These are phyloP conservation scores for Subanguina moxae DNA, from an alignment of 1,140 invertebrate genomes.

Conservation along the genomic window DNA sequence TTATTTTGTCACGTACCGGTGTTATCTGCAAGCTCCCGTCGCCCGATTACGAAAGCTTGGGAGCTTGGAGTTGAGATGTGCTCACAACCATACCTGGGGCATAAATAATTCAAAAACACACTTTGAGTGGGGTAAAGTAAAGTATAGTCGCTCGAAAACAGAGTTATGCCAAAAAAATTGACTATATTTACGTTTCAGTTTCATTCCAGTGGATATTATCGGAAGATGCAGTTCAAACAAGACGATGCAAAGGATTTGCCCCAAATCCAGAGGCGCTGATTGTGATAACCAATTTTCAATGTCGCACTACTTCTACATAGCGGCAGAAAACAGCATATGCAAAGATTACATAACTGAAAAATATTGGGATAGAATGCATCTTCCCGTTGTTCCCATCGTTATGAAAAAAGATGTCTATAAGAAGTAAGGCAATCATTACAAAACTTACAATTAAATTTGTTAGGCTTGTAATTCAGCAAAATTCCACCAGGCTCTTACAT, in stretches of 20 bases:
- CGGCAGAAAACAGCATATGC: constrained; percentile 36
- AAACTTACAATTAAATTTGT: constrained; percentile 1
- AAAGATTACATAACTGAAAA: constrained; percentile 45
- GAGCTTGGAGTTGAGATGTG: too few relatives aligned
- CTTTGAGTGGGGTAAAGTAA: too few relatives aligned
- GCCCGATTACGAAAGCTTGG: too few relatives aligned
- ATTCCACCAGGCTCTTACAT: constrained; percentile 38
- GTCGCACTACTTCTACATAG: constrained; percentile 35
- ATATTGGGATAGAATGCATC: constrained; percentile 28
- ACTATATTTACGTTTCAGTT: constrained; percentile 19
- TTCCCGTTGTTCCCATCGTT: constrained; percentile 33
- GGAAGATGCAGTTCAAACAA: constrained; percentile 31
- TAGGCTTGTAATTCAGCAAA: constrained; percentile 12
- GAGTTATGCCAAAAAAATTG: too few relatives aligned
- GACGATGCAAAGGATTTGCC: constrained; percentile 21
- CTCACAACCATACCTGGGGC: too few relatives aligned
- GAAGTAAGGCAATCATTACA: constrained; percentile 15
- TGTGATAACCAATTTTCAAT: constrained; percentile 11
- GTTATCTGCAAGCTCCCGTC: too few relatives aligned
- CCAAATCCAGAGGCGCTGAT: not conserved
- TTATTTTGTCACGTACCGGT: too few relatives aligned
- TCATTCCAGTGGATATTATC: constrained; percentile 37
- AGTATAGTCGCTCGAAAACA: too few relatives aligned
- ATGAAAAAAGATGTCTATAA: constrained; percentile 35
- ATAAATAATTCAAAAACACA: too few relatives aligned